Percentiles rank a stretch among this genome's conserved stretches.
Evolutionary conservation across 2,113 vertebrate species (phyloP).

Genomic region (Colaptes auratus): DNA sequence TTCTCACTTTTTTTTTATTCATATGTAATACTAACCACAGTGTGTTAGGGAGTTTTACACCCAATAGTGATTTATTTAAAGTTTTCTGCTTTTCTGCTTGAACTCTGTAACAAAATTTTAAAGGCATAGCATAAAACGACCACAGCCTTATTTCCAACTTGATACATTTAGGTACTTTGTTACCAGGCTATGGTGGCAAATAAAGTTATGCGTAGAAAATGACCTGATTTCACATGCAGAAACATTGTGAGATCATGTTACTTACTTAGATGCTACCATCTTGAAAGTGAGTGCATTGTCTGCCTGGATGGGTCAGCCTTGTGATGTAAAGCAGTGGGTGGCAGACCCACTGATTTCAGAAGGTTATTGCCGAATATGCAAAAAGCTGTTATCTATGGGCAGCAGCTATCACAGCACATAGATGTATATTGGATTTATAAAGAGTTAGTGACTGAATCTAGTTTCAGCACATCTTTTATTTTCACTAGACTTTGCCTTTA

Average conservation of each 20-base stretch:
- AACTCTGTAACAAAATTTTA: too few relatives aligned
- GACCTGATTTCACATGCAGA: neutral
- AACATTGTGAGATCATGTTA: neutral
- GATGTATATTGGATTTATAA: neutral
- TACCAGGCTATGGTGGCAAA: neutral
- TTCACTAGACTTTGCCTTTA: neutral
- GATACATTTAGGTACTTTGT: neutral
- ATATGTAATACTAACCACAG: neutral
- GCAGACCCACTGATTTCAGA: neutral
- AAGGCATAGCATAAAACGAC: too few relatives aligned
- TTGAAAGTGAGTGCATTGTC: neutral
- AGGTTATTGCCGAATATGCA: neutral
- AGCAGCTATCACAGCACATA: neutral
- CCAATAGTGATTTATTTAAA: too few relatives aligned
- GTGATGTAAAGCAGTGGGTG: accelerated
- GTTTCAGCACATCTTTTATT: neutral
- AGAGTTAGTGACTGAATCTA: neutral
- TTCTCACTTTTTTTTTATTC: neutral
- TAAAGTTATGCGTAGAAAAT: neutral
- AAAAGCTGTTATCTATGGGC: neutral
- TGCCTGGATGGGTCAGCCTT: neutral
- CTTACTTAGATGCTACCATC: neutral
- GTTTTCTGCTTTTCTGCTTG: too few relatives aligned
- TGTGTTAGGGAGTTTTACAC: neutral
- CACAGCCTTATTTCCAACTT: neutral